Conservation (phyloP, 2,888 invertebrate species). For the Acanthosepion lycidas region DNA sequence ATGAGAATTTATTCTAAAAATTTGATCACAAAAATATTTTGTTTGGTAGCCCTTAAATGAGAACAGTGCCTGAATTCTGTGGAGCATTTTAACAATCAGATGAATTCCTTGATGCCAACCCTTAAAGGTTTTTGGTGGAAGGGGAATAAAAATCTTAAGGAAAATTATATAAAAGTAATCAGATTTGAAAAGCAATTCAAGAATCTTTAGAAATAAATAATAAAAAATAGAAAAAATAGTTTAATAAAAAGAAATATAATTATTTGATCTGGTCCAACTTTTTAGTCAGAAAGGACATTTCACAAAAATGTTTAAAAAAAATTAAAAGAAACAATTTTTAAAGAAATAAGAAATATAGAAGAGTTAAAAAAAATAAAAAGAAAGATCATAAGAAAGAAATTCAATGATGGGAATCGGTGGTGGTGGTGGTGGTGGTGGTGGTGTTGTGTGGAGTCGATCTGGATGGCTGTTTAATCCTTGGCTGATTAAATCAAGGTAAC, state of each 20-base stretch:
- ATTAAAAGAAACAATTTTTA: neutral
- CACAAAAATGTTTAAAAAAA: neutral
- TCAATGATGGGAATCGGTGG: neutral
- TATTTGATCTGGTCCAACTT: neutral
- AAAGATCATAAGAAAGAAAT: neutral
- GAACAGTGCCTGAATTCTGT: neutral
- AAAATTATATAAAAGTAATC: neutral
- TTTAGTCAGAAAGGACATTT: neutral
- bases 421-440: neutral
- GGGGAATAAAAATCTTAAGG: neutral
- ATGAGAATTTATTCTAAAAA: neutral
- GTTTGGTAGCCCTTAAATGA: neutral
- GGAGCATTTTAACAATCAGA: neutral
- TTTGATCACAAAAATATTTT: neutral
- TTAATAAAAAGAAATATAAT: neutral
- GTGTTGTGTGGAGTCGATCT: too few species aligned
- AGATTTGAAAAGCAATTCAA: conserved; percentile 21
- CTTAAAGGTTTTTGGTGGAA: neutral
- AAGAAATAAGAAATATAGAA: neutral
- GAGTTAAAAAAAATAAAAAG: neutral
- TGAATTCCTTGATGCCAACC: neutral
- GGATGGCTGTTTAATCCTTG: neutral
- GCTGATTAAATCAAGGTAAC: conserved; percentile 33
- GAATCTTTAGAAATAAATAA: neutral
- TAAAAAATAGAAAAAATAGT: neutral